phyloP scores from a whole-genome alignment of 2,797 vertebrate species.

The Cirrhinus mrigala region DNA sequence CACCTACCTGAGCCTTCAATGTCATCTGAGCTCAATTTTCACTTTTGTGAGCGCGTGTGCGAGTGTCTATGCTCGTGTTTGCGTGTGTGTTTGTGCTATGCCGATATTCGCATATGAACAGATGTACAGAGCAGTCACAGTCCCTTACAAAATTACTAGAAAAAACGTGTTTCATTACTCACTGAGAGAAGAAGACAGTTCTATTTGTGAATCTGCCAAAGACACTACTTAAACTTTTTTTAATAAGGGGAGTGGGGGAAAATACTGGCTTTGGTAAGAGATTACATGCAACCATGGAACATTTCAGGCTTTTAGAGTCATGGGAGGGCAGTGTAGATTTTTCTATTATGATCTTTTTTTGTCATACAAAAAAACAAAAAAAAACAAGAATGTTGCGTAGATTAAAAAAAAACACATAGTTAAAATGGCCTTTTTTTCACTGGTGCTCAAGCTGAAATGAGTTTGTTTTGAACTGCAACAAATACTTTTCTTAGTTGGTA shows the following conservation, averaged over 20 bases:
- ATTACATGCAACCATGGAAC: conserved; percentile 41
- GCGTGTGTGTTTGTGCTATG: conserved; percentile 26
- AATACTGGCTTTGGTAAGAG: conserved; percentile 32
- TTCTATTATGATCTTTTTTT: conserved; percentile 66
- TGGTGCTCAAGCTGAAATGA: conserved; percentile 74
- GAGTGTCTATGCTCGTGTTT: neutral
- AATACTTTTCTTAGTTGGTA: neutral
- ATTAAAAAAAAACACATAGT: conserved; percentile 58
- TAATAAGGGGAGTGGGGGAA: conserved; percentile 28
- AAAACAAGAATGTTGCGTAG: conserved; percentile 70
- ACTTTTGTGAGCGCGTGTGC: neutral
- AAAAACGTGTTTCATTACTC: conserved; percentile 44
- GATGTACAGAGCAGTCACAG: conserved; percentile 39
- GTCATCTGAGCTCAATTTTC: conserved; percentile 36
- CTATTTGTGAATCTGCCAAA: conserved; percentile 69
- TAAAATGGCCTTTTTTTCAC: conserved; percentile 71
- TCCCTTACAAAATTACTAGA: conserved; percentile 29
- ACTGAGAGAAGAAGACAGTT: conserved; percentile 52
- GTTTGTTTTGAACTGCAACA: conserved; percentile 50
- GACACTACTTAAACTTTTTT: conserved; percentile 63
- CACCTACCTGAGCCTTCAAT: conserved; percentile 14
- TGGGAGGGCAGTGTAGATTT: conserved; percentile 53
- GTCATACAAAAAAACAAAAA: conserved; percentile 59
- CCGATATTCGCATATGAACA: conserved; percentile 16
- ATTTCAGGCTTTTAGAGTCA: conserved; percentile 40